These are phyloP conservation scores for Crepidodera aurea DNA, from an alignment of 2,888 invertebrate genomes.

Conservation along the genomic window DNA sequence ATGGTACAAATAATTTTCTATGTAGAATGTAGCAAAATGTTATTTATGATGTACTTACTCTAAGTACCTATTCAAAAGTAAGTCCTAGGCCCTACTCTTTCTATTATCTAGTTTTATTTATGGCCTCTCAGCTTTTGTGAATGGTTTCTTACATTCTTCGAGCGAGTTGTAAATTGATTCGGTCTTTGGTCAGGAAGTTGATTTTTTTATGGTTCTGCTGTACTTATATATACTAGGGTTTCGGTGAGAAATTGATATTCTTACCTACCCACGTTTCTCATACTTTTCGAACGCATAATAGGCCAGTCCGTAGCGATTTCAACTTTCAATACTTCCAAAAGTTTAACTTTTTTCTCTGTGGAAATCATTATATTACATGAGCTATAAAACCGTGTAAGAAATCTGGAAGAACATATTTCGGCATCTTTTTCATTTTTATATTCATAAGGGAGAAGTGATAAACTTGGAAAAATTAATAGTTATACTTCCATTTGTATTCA, in stretches of 20 bases:
- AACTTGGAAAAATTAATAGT: no score
- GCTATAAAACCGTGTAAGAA: no score
- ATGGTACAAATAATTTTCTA: no score
- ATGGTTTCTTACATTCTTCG: conserved; percentile 25
- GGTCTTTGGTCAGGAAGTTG: conserved; percentile 32
- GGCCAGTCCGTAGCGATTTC: no score
- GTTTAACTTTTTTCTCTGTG: no score
- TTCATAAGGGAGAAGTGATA: no score
- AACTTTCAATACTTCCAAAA: no score
- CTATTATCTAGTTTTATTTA: conserved; percentile 29
- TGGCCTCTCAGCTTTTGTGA: conserved; percentile 25
- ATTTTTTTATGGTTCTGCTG: conserved; percentile 30
- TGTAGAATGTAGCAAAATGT: not conserved
- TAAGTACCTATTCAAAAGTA: conserved; percentile 11
- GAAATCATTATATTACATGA: no score
- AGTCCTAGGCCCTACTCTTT: conserved; percentile 4
- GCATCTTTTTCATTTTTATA: no score
- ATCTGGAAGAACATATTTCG: no score
- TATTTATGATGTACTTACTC: conserved; percentile 10
- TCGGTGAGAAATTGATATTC: conserved; percentile 20
- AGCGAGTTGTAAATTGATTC: conserved; percentile 35
- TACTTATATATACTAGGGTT: conserved; percentile 19
- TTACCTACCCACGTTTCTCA: conserved; percentile 11
- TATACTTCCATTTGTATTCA: no score
- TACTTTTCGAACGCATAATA: conserved; percentile 10